Base-by-base conservation (phyloP, 2,797 vertebrate genomes). In the Rhynchotus rufescens region DNA sequence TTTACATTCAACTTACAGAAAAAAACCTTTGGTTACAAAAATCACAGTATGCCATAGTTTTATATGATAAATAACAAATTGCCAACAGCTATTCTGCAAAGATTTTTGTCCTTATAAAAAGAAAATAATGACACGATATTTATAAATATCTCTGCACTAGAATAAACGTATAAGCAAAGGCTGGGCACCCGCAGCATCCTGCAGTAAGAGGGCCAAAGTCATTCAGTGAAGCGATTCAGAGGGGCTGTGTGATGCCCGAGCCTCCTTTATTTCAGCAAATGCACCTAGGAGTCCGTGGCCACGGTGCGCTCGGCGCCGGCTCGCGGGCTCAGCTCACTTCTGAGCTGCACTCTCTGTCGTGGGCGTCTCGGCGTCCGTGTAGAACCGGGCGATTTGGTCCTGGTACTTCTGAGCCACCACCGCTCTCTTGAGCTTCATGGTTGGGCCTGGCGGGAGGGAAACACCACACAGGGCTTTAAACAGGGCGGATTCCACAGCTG, bases 361-460 rank as follows among this genome's bases (percentile, higher is more conserved):
- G 0, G 84, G n/a, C 0, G 30, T 7, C 2, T 65, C 84, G 0
- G 1, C 1, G 0, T 92, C 88, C 0, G 2, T 0, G 60, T 99
- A 99, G 62, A 99, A 98, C 95, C 93, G 98, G 8, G 98, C 97
- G 0, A 99, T 99, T 62, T 98, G 98, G 4, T 97, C 96, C 80
- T 93, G 97, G 96, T 99, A 99, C 95, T 99, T 99, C 95, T 99
- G 98, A 44, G n/a, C 44, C 40, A 99, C 98, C 68, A 97, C 97
- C 0, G 97, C 94, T 56, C 99, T 97, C 97, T 98, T 99, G 88
- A 99, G 96, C 97, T 99, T 99, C 98, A 98, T 98, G 1, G 99
- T 99, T 1, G 99, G 99, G 57, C 99, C 99, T 99, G 93, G 1
- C 8, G 54, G 44, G 19, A 42, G 49, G 56, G 52, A 34, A 14